Evolutionary conservation across 92 coral and sea anemone genomes (phyloP), one percentile per base, ranked within the genome.

Genomic region (Palythoa heliodiscus): DNA sequence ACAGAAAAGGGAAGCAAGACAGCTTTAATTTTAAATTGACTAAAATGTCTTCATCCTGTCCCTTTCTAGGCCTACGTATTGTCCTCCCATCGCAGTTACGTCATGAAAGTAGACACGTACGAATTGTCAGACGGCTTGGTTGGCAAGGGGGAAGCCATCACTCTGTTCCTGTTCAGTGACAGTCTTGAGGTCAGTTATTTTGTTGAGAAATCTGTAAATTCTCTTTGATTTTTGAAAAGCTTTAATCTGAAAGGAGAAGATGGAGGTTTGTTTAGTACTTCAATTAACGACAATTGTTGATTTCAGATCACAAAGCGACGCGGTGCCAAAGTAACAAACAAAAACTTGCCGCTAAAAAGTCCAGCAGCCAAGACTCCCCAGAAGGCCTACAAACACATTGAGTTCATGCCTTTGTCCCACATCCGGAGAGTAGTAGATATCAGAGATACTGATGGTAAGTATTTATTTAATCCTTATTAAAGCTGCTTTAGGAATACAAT

Each of bases 101-200:
- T 97, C 47, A 87, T 98, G 29, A 97, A 95, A 84, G 96, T 86
- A 29, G 99, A 97, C 76, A 95, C 95, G 4, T 95, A 91, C 43
- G 99, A 97, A 79, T 89, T 97, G 77, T 91, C 97, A 20, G 99
- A 97, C 64, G 95, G 93, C 13, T 76, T 97, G 55, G 87, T 91
- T 64, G 99, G 99, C 37, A 97, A 97, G 82, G 96, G 97, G 61
- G 97, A 97, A 70, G 94, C 99, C 40, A 95, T 97, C 54, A 97
- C 98, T 1, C 88, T 97, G 48, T 97, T 97, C 87, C 88, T 97
- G n/a, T 97, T 97, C 76, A 95, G 93, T 79, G 99, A 97, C 76
- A 97, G 99, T 70, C 89, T 97, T 39, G 99, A 97, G 98, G 99
- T 95, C 84, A 2, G 82, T 50, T 35, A 6, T 23, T 29, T 74